Evolutionary conservation across 2,888 invertebrate genomes (phyloP).

Genomic region (Drosophila bunnanda): DNA sequence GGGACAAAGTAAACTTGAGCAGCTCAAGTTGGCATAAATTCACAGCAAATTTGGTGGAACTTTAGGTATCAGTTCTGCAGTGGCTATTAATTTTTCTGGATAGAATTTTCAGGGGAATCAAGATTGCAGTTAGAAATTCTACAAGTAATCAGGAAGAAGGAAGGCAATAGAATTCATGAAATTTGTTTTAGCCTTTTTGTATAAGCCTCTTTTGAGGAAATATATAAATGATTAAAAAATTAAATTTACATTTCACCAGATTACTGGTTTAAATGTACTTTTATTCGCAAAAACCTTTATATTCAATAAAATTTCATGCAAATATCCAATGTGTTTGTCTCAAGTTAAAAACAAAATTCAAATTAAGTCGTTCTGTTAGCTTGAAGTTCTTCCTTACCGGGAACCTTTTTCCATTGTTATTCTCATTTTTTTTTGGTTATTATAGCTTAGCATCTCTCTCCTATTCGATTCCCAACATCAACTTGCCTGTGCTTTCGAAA

Average conservation of each 20-base stretch:
- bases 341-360: background rate
- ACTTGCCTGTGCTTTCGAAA: background rate
- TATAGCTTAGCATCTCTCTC: background rate
- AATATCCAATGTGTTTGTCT: background rate
- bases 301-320: background rate
- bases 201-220: no score
- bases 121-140: background rate
- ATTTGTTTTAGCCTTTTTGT: no score
- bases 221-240: no score
- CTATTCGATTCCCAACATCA: background rate
- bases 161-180: no score
- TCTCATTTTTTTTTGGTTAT: background rate
- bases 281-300: background rate
- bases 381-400: background rate
- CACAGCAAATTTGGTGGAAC: background rate
- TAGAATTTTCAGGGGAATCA: background rate
- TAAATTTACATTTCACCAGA: no score
- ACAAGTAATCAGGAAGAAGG: background rate
- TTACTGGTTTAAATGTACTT: no score
- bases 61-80: background rate
- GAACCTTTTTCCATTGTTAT: background rate
- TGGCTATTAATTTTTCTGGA: background rate
- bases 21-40: background rate
- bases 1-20: slow-evolving; percentile 6
- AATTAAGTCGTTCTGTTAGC: background rate